Conservation (phyloP, 2,797 vertebrate genomes). For the Argentina silus region DNA sequence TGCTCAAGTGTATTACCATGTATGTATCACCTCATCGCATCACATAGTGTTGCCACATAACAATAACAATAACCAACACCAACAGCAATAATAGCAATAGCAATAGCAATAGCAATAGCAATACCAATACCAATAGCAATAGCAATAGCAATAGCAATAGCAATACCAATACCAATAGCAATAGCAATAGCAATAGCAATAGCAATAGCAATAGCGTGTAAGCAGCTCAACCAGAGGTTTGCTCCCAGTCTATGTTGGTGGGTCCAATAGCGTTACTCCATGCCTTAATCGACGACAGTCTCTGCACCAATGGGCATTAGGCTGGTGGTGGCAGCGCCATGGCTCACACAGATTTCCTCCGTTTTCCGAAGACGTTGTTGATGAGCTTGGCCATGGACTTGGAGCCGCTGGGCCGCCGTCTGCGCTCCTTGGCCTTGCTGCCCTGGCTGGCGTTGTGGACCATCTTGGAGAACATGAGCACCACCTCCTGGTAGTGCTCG, state of each 20-base stretch:
- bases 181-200: too few species aligned
- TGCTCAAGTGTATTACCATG: neutral
- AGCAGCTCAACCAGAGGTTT: neutral
- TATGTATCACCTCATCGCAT: neutral
- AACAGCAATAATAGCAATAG: neutral
- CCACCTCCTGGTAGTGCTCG: conserved; percentile 85
- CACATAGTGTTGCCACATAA: neutral
- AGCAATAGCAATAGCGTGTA: neutral
- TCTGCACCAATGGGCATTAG: neutral
- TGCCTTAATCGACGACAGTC: neutral
- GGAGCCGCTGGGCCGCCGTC: conserved; percentile 83
- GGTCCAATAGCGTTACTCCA: neutral
- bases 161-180: neutral
- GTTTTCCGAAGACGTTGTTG: conserved; percentile 88
- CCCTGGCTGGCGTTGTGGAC: conserved; percentile 73
- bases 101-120: too few species aligned
- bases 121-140: too few species aligned
- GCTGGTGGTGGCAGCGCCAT: neutral
- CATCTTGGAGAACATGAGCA: conserved; percentile 82
- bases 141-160: neutral
- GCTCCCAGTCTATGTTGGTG: conserved; percentile 2
- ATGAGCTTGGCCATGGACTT: conserved; percentile 90
- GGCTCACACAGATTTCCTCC: conserved; percentile 85
- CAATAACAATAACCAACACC: conserved; percentile 2
- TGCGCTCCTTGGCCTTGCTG: conserved; percentile 81